Base-by-base conservation (phyloP, 2,797 vertebrate species). In the Clarias fuscus region DNA sequence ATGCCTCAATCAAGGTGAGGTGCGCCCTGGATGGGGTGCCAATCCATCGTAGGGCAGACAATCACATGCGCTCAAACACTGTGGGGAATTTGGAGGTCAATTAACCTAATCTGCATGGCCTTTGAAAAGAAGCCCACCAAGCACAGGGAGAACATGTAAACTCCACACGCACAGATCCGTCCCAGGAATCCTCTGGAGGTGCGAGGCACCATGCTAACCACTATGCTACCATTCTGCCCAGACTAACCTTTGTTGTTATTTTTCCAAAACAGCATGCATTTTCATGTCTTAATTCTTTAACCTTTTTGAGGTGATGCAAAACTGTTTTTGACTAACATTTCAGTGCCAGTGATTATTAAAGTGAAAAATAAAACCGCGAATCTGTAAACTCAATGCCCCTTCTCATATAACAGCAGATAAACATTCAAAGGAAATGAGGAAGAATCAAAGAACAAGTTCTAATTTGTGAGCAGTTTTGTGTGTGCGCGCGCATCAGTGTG, bases 401-500 rank as follows among this genome's bases (percentile, higher is more conserved):
- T 76, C 3, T 18, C 22, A 27, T 27, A 76, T 61, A 78, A 33
- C 75, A 59, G 56, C 56, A 78, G 53, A 61, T 59, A 13, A 33
- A 78, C 27, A 59, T 33, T 76, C 15, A 5, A 59, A 37, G 56
- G 75, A 30, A 61, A 61, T 76, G n/a, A 76, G 56, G 8, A 59
- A 61, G 56, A 58, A 15, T 59, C 56, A 59, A 20, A 77, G n/a
- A 77, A 59, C 75, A 61, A 59, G 30, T 61, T 33, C 75, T 37
- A 59, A 30, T n/a, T 56, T 53, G 24, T 56, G 72, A 24, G 24
- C 56, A 56, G 30, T 73, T 43, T 7, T 75, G 30, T 58, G 27
- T 30, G 67, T 83, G 81, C 81, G 53, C 4, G 13, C 4, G 72
- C 68, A 86, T 76, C 61, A 76, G 68, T 82, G 73, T 40, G 68